Conservation (phyloP, 53 echinoderm and acorn worm genomes). For the Hippasteria phrygiana region DNA sequence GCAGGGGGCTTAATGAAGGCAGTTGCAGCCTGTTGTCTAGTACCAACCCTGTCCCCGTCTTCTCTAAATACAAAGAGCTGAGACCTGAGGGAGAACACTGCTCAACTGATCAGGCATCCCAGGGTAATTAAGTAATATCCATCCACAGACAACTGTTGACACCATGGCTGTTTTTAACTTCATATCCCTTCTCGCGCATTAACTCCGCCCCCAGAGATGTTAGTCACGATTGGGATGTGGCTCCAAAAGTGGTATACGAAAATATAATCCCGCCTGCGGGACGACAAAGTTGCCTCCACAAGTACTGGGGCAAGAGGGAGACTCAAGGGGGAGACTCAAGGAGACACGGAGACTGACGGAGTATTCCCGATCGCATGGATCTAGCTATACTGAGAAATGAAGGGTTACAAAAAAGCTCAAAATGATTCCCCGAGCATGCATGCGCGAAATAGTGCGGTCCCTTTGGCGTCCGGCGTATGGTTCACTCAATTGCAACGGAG, state of each 20-base stretch:
- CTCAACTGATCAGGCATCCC: too few species aligned
- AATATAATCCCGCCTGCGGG: not conserved
- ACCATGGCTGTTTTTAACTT: not conserved
- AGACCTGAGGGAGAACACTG: too few species aligned
- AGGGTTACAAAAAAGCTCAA: not conserved
- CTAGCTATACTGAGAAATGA: not conserved
- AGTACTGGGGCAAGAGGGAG: not conserved
- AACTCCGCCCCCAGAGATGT: not conserved
- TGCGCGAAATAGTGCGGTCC: not conserved
- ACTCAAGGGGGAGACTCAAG: not conserved
- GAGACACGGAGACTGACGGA: not conserved
- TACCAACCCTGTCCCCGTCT: too few species aligned
- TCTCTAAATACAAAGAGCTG: too few species aligned
- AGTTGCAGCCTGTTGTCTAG: too few species aligned
- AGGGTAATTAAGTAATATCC: too few species aligned
- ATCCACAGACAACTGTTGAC: not conserved
- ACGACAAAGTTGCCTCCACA: not conserved
- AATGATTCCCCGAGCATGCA: not conserved
- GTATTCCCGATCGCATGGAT: not conserved
- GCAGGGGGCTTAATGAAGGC: too few species aligned
- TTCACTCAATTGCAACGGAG: not conserved
- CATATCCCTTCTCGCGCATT: not conserved
- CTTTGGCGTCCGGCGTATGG: slow-evolving; percentile 29
- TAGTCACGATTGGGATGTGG: not conserved
- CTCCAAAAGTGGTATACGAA: not conserved